These are phyloP conservation scores for Seison nebaliae DNA, from an alignment of 1,140 invertebrate species.

Conservation along the genomic window DNA sequence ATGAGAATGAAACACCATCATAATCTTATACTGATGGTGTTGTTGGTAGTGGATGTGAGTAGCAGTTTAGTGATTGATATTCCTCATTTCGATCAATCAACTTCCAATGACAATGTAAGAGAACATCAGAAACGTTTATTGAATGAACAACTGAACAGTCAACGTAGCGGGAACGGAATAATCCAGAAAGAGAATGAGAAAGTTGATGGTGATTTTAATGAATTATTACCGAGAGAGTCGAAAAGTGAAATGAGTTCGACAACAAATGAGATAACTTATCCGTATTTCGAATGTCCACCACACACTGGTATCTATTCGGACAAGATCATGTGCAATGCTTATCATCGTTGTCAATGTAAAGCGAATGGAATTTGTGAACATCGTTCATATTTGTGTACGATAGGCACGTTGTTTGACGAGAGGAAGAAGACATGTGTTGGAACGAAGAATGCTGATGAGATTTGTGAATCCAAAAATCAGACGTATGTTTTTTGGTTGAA, in stretches of 20 bases:
- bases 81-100: background rate
- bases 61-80: background rate
- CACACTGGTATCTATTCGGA: slow-evolving; percentile 2
- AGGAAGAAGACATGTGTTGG: slow-evolving; percentile 1
- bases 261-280: background rate
- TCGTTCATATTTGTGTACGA: slow-evolving; percentile 4
- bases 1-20: no score
- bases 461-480: background rate
- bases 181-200: background rate
- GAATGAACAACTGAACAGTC: background rate
- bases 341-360: slow-evolving; percentile 10
- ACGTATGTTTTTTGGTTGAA: background rate
- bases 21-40: no score
- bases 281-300: background rate
- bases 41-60: background rate
- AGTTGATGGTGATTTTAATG: no score
- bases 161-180: background rate
- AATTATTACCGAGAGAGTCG: background rate
- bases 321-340: slow-evolving; percentile 11
- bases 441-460: slow-evolving; percentile 7
- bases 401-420: slow-evolving; percentile 4
- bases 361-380: background rate
- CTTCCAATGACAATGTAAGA: background rate
- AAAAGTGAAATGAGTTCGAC: background rate
- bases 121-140: background rate